These are phyloP conservation scores for Heterohyrax brucei DNA, from an alignment of 2,797 vertebrate species.

Conservation along the genomic window DNA sequence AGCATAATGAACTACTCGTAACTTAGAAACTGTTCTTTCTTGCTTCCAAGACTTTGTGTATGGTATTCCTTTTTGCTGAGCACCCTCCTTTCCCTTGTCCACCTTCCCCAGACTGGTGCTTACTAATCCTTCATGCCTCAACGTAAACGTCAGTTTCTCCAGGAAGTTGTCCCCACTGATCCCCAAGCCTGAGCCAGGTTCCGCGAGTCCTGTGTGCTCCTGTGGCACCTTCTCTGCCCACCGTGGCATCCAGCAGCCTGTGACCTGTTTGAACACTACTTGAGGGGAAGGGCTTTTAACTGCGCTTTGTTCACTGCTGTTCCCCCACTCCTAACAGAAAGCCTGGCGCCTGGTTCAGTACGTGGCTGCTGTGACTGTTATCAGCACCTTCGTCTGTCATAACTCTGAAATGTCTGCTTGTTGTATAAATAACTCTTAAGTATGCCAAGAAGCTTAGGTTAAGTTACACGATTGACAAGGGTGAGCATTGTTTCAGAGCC, in stretches of 20 bases:
- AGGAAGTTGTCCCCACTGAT: constrained; percentile 52
- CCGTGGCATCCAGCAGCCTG: not conserved
- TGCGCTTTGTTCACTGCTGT: constrained; percentile 49
- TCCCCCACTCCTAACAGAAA: constrained; percentile 67
- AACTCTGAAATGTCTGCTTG: constrained; percentile 77
- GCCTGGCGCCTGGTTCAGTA: constrained; percentile 60
- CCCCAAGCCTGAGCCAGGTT: constrained; percentile 17
- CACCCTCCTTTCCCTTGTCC: not conserved
- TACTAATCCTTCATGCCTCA: constrained; percentile 59
- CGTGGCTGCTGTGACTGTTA: constrained; percentile 77
- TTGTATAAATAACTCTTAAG: constrained; percentile 84
- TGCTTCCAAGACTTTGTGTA: constrained; percentile 4
- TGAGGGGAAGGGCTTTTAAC: constrained; percentile 43
- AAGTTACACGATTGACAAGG: constrained; percentile 84
- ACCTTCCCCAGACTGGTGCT: constrained; percentile 28
- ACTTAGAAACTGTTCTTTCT: not conserved
- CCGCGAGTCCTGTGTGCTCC: not conserved
- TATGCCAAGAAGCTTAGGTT: constrained; percentile 85
- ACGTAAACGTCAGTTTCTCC: constrained; percentile 35
- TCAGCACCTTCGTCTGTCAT: constrained; percentile 79
- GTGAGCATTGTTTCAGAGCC: constrained; percentile 80
- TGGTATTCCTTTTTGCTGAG: not conserved
- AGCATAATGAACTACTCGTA: not conserved
- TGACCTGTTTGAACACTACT: constrained; percentile 40
- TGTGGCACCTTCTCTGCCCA: not conserved